Base-by-base conservation (phyloP, 2,113 vertebrate species). In the Chaetodon auriga region DNA sequence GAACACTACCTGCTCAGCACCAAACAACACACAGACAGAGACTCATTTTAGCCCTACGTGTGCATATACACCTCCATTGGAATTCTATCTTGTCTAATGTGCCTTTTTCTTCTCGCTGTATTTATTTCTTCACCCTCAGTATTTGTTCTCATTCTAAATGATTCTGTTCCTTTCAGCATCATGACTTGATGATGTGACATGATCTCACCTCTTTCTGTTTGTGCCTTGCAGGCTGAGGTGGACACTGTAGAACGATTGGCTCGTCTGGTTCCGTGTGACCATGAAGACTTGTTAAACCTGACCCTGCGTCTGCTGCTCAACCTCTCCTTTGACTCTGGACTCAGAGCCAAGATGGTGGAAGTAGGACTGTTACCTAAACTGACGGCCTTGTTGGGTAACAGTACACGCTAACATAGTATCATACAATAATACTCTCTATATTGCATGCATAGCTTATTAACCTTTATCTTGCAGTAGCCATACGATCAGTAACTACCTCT, bases 271-370 rank as follows among this genome's bases (percentile, higher is more conserved):
- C 97, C 97, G 10, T 99, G 97, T 95, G 97, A 98, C 12, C 97
- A 99, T n/a, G 97, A 99, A 84, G 98, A 99, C 87, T 94, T 99
- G 75, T 88, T 98, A 85, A 99, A 97, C 68, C 95, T 99, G 82
- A 98, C 97, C 12, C 96, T 99, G 68, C 96, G 97, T 19, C 96
- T 99, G 84, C 92, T 99, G 35, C 93, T 99, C 53, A 99, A 99
- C 81, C 96, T 99, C 6, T 99, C 98, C n/a, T 99, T 99, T 80
- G 97, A 99, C 94, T 97, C 97, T n/a, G 95, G 97, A 72, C 96
- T 99, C 68, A 95, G 97, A 87, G 97, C 96, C 90, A 99, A 98
- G 94, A 99, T 99, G 97, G 97, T 99, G 46, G 97, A 99, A 94
- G 97, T 96, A 48, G 98, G 97, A 75, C 95, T 99, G 68, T 96